Percentiles rank a stretch among this genome's conserved stretches.
phyloP scores from a whole-genome alignment of 2,888 invertebrate species.

The Dascillus cervinus region DNA sequence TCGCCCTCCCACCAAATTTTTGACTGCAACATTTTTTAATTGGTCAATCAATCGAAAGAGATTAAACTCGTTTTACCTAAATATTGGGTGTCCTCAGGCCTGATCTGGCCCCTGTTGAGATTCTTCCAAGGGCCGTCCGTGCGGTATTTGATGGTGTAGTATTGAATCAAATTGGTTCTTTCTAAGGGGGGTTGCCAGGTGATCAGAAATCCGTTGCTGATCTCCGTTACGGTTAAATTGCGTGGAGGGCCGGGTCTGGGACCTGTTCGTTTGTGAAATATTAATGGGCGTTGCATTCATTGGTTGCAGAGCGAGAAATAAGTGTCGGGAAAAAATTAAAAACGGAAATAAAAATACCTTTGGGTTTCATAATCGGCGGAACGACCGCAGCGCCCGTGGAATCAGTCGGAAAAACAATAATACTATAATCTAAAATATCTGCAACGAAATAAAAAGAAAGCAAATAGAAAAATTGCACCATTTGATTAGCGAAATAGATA shows the following conservation, averaged over 20 bases:
- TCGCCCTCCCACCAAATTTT: constrained; percentile 83
- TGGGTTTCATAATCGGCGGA: constrained; percentile 61
- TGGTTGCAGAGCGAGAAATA: constrained; percentile 1
- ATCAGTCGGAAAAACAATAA: constrained; percentile 69
- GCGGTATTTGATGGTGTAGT: constrained; percentile 87
- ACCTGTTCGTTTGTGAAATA: constrained; percentile 49
- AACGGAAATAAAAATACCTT: constrained; percentile 50
- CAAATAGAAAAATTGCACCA: too few species aligned
- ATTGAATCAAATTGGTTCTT: constrained; percentile 71
- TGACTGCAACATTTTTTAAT: constrained; percentile 68
- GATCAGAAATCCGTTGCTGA: constrained; percentile 83
- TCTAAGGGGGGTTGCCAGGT: constrained; percentile 84
- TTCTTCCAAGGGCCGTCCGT: constrained; percentile 86
- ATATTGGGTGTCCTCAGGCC: constrained; percentile 84
- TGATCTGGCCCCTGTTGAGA: constrained; percentile 78
- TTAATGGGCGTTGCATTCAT: background rate
- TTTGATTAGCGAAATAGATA: too few species aligned
- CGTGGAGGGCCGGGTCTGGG: constrained; percentile 87
- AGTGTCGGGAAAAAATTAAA: constrained; percentile 11
- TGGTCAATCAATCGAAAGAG: too few species aligned
- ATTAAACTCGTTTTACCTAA: constrained; percentile 58
- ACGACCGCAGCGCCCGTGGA: constrained; percentile 62
- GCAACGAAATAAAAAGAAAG: constrained; percentile 43
- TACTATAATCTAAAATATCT: constrained; percentile 67
- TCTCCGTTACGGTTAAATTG: constrained; percentile 83